Percentiles rank a stretch among this genome's conserved stretches.
phyloP scores from a whole-genome alignment of 1,140 invertebrate species.

The Leptonema lineaticorne region DNA sequence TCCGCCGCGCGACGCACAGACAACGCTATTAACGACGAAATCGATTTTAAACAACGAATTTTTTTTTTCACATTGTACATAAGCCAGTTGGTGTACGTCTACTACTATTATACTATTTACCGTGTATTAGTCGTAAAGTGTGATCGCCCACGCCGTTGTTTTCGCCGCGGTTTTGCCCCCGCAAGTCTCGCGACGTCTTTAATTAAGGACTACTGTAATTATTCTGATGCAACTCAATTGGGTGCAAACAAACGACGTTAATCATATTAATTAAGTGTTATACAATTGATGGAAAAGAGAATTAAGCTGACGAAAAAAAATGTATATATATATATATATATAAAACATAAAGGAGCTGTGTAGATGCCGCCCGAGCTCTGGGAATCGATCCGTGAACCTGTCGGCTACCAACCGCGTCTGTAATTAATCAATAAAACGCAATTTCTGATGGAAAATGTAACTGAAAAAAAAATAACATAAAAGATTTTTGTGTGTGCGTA shows the following conservation, averaged over 20 bases:
- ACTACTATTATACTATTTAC: background rate
- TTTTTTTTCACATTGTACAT: too few relatives aligned
- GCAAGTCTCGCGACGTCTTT: conserved; percentile 1
- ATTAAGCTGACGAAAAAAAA: background rate
- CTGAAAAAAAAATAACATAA: too few relatives aligned
- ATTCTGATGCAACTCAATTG: conserved; percentile 33
- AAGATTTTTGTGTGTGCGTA: too few relatives aligned
- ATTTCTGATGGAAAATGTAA: too few relatives aligned
- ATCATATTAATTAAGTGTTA: conserved; percentile 30
- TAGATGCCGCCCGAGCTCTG: conserved; percentile 1
- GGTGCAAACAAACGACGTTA: conserved; percentile 31
- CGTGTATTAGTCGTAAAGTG: background rate
- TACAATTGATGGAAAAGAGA: conserved; percentile 12
- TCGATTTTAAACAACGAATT: too few relatives aligned
- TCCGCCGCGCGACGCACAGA: too few relatives aligned
- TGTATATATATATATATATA: too few relatives aligned
- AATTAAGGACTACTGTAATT: conserved; percentile 26
- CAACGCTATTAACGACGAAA: too few relatives aligned
- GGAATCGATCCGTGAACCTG: conserved; percentile 30
- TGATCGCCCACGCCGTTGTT: conserved; percentile 11
- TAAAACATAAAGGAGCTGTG: background rate
- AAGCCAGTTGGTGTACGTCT: background rate
- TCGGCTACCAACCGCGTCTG: background rate
- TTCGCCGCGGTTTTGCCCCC: conserved; percentile 1
- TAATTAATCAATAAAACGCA: conserved; percentile 28